A percentile compares a stretch with the other conserved stretches of the same genome.
phyloP scores from a whole-genome alignment of 1,140 invertebrate species.

The Aphidius ervi region DNA sequence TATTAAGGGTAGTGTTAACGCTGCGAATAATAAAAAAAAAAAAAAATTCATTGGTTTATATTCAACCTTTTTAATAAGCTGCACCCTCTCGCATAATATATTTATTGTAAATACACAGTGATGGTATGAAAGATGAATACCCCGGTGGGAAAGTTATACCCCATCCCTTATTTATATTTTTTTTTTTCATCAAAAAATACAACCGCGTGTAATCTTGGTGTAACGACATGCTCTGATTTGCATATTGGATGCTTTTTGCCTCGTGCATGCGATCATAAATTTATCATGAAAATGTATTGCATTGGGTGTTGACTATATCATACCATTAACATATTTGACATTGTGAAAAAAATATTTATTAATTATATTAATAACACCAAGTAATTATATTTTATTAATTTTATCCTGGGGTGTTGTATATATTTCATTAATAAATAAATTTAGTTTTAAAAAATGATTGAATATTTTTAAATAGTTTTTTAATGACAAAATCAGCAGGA shows the following conservation, averaged over 20 bases:
- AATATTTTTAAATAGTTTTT: too few species aligned
- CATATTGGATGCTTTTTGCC: constrained; percentile 28
- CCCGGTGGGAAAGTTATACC: constrained; percentile 28
- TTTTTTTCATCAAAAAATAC: constrained; percentile 27
- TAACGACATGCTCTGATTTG: constrained; percentile 38
- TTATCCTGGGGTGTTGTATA: too few species aligned
- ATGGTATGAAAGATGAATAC: neutral
- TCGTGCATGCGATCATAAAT: constrained; percentile 33
- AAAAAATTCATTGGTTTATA: constrained; percentile 6
- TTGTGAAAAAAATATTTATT: too few species aligned
- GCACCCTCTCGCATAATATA: constrained; percentile 5
- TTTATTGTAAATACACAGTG: too few species aligned
- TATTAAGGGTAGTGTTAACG: constrained; percentile 4
- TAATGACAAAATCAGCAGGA: too few species aligned
- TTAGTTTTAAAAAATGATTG: too few species aligned
- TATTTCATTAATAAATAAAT: too few species aligned
- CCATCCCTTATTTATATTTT: neutral
- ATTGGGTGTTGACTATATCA: too few species aligned
- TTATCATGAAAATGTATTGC: constrained; percentile 27
- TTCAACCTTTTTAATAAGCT: constrained; percentile 35
- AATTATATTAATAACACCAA: too few species aligned
- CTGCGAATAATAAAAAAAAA: neutral
- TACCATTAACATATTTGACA: too few species aligned
- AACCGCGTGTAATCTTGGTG: constrained; percentile 38
- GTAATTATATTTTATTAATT: too few species aligned